Base-by-base conservation (phyloP, 2,113 vertebrate genomes). In the Tetrao urogallus region DNA sequence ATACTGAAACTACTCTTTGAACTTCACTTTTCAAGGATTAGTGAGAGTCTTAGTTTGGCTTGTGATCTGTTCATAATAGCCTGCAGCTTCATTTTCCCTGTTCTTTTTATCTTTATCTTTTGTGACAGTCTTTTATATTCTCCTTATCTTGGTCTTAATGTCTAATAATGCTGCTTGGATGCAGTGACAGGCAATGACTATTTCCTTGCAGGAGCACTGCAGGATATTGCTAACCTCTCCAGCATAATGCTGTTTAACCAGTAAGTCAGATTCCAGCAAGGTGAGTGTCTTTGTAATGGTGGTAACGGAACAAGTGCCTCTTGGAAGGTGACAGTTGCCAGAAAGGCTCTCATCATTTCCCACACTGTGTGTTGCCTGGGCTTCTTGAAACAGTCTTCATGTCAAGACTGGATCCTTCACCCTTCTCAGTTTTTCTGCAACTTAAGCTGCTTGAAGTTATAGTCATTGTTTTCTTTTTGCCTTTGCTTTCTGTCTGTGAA, bases 11-110 rank as follows among this genome's bases (percentile, higher is more conserved):
- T 92, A 15, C n/a, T 72, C 76, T 95, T 95, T 90, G 73, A 89
- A 81, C 70, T 93, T 91, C 65, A 70, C 83, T 92, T 92, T 94
- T 83, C 86, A 84, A 5, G 76, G 65, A 77, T 94, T 92, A 91
- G 66, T 90, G 91, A 69, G 57, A n/a, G 45, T 83, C 48, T 93
- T 83, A 82, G n/a, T 65, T 73, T 93, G 67, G 86, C 84, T 87
- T 88, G 72, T 96, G 82, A 84, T 94, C 54, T 82, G 30, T 50
- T 89, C 67, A 40, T 61, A 94, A 74, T 54, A 92, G 75, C 70
- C 78, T 78, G 64, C 63, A 96, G 89, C 72, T 96, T 89, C 76
- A 85, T 91, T 73, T 94, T 74, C 57, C 63, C 24, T 89, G 13
- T 60, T 94, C 45, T 87, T 65, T 91, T 92, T 82, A 88, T 86